phyloP scores from a whole-genome alignment of 2,797 vertebrate species.

The Helarctos malayanus region DNA sequence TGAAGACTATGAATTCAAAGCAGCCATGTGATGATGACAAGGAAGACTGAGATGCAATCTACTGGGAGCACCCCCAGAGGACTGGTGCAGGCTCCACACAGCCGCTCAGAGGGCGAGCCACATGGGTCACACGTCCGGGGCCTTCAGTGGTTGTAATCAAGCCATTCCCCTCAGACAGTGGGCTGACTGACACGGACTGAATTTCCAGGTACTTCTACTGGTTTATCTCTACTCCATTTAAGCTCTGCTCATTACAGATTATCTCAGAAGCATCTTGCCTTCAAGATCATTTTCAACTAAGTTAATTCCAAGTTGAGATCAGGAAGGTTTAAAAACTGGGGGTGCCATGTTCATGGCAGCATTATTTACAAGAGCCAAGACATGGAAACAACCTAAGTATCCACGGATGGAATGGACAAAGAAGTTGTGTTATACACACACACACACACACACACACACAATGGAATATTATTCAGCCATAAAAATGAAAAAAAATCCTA shows the following conservation, averaged over 20 bases:
- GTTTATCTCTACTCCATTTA: not conserved
- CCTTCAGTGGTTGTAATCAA: not conserved
- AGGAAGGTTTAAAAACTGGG: not conserved
- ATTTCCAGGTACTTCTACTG: not conserved
- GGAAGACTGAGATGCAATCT: not conserved
- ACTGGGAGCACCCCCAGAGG: not conserved
- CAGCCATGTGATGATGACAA: not conserved
- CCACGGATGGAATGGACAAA: not conserved
- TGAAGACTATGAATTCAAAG: not conserved
- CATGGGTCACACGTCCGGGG: fast-evolving
- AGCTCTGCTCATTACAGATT: not conserved
- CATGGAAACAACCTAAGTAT: not conserved
- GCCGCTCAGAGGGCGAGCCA: not conserved
- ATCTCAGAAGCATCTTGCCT: not conserved
- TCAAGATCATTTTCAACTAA: not conserved
- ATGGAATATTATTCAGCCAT: not conserved
- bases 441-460: no score
- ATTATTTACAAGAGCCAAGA: not conserved
- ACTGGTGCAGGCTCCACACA: fast-evolving
- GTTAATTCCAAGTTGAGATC: not conserved
- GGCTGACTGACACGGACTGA: not conserved
- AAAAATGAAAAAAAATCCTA: not conserved
- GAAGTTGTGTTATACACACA: not conserved
- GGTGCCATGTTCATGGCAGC: not conserved
- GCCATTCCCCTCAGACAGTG: not conserved